A percentile compares a stretch with the other conserved stretches of the same genome.
phyloP scores from a whole-genome alignment of 2,888 invertebrate species.

The Sabatieria punctata region DNA sequence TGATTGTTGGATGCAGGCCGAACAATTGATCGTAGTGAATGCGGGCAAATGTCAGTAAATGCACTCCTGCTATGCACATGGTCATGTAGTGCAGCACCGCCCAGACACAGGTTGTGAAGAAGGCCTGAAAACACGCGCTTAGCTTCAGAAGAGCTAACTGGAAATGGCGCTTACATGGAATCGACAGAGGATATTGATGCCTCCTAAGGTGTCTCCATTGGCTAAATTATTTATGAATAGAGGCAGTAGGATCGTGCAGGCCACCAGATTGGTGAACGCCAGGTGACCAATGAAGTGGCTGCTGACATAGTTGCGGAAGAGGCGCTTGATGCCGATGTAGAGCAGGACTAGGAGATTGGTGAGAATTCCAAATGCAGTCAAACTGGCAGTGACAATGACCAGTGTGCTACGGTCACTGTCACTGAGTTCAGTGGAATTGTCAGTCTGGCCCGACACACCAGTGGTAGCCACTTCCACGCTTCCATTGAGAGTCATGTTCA shows the following conservation, averaged over 20 bases:
- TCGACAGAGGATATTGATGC: conserved; percentile 20
- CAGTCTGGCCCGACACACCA: too few species aligned
- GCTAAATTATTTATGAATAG: conserved; percentile 22
- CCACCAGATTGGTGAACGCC: conserved; percentile 24
- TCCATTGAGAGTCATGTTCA: too few species aligned
- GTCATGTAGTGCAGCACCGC: conserved; percentile 26
- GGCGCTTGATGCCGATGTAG: conserved; percentile 22
- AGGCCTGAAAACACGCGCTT: conserved; percentile 18
- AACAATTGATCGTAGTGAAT: conserved; percentile 31
- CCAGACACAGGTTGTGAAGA: conserved; percentile 26
- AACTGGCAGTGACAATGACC: conserved; percentile 1
- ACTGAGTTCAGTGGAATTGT: not conserved
- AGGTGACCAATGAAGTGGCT: conserved; percentile 30
- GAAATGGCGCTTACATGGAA: conserved; percentile 17
- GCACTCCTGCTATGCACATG: conserved; percentile 30
- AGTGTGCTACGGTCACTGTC: not conserved
- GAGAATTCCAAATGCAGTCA: conserved; percentile 16
- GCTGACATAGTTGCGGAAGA: conserved; percentile 29
- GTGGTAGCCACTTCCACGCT: too few species aligned
- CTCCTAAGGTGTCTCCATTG: conserved; percentile 20
- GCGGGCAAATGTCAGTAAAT: conserved; percentile 28
- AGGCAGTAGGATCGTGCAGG: conserved; percentile 19
- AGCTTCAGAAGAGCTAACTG: not conserved
- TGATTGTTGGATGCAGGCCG: conserved; percentile 22
- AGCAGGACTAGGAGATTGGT: conserved; percentile 20